Conservation (phyloP, 2,888 invertebrate genomes). For the Orchesellides sinensis region DNA sequence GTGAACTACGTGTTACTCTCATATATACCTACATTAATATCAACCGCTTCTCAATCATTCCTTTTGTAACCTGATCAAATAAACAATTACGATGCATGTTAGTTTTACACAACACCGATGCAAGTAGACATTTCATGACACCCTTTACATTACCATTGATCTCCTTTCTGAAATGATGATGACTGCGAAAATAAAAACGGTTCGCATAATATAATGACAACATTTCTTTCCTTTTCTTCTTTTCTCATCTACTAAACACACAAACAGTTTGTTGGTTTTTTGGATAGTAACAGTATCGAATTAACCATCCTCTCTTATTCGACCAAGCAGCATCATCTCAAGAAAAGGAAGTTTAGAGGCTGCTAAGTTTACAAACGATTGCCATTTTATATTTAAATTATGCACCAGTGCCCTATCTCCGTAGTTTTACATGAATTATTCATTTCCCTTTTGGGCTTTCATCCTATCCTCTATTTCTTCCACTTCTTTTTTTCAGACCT, state of each 20-base stretch:
- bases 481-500: constrained; percentile 35
- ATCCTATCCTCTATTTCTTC: constrained; percentile 27
- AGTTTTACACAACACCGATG: too few species aligned
- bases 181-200: background rate
- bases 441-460: constrained; percentile 64
- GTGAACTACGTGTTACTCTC: too few species aligned
- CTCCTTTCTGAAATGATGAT: background rate
- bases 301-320: background rate
- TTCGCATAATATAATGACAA: background rate
- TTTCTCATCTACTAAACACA: constrained; percentile 12
- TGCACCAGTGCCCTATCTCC: constrained; percentile 63
- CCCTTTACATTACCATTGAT: background rate
- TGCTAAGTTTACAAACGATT: constrained; percentile 57
- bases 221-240: background rate
- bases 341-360: background rate
- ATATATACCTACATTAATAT: too few species aligned
- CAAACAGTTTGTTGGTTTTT: background rate
- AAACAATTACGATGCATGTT: too few species aligned
- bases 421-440: constrained; percentile 64
- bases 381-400: constrained; percentile 66
- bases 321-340: background rate
- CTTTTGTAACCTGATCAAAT: too few species aligned
- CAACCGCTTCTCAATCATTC: too few species aligned
- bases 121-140: background rate
- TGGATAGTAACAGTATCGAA: background rate